A percentile compares a stretch with the other conserved stretches of the same genome.
Conservation (phyloP, 2,888 invertebrate genomes). For the Margaritifera margaritifera region DNA sequence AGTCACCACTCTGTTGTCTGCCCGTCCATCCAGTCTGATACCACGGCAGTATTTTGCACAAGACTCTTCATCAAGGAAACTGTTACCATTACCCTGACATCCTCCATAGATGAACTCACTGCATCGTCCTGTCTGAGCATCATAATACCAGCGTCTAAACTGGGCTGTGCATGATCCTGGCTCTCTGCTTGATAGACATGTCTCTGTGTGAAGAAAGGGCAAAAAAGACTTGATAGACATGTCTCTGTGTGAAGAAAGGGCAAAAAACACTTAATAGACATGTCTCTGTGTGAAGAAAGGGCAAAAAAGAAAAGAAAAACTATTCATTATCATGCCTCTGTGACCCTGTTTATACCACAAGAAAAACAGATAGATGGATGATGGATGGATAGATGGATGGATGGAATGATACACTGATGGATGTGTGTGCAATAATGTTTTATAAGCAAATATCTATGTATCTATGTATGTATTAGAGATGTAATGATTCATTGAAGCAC, state of each 20-base stretch:
- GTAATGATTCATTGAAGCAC: no score
- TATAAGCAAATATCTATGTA: no score
- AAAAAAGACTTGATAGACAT: slow-evolving; percentile 78
- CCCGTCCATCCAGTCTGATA: slow-evolving; percentile 2
- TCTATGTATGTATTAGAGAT: no score
- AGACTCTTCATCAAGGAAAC: slow-evolving; percentile 84
- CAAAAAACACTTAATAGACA: slow-evolving; percentile 78
- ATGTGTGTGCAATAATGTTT: no score
- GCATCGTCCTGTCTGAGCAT: slow-evolving; percentile 78
- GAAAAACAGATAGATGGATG: no score
- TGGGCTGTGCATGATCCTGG: slow-evolving; percentile 77
- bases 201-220: slow-evolving; percentile 26
- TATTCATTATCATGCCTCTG: neutral
- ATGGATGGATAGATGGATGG: no score
- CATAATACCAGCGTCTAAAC: slow-evolving; percentile 57
- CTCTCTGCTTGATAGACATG: slow-evolving; percentile 82
- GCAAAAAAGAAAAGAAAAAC: neutral
- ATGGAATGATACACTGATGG: no score
- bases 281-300: slow-evolving; percentile 29
- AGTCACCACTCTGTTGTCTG: no score
- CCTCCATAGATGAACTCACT: slow-evolving; percentile 91
- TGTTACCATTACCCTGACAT: slow-evolving; percentile 92
- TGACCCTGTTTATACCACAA: no score
- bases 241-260: slow-evolving; percentile 29
- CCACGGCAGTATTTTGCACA: slow-evolving; percentile 74